These are phyloP conservation scores for Plagodis dolabraria DNA, from an alignment of 2,888 invertebrate genomes.

Conservation along the genomic window DNA sequence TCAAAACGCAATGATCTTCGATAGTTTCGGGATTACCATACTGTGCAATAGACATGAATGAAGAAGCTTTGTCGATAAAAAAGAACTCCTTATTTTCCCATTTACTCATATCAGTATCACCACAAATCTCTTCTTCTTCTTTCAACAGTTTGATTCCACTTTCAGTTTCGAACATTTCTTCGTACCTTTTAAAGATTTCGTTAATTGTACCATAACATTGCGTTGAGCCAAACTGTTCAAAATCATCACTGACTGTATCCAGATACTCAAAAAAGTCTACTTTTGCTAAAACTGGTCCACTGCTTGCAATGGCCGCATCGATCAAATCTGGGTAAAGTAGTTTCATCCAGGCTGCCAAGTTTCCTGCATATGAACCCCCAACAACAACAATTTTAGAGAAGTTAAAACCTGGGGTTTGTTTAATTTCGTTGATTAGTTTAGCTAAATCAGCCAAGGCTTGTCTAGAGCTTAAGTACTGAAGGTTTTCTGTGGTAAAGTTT, in stretches of 20 bases:
- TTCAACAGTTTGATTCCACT: conserved; percentile 61
- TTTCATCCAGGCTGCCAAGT: conserved; percentile 75
- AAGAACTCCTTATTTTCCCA: conserved; percentile 66
- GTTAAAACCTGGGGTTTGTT: conserved; percentile 47
- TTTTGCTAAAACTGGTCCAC: conserved; percentile 73
- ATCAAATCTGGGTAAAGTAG: conserved; percentile 67
- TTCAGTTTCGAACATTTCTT: conserved; percentile 53
- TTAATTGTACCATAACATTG: conserved; percentile 58
- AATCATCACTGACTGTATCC: conserved; percentile 68
- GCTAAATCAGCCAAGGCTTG: conserved; percentile 73
- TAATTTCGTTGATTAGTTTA: conserved; percentile 53
- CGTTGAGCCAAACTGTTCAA: conserved; percentile 60
- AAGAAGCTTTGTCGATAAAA: conserved; percentile 54
- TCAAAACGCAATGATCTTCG: conserved; percentile 51
- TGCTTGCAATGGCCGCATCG: conserved; percentile 71
- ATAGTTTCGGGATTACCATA: conserved; percentile 61
- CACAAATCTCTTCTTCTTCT: conserved; percentile 67
- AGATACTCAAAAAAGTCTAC: conserved; percentile 72
- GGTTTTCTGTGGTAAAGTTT: conserved; percentile 52
- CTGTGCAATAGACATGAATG: conserved; percentile 62
- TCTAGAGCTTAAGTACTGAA: conserved; percentile 63
- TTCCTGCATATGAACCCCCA: conserved; percentile 75
- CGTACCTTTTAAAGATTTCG: conserved; percentile 57
- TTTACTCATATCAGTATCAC: conserved; percentile 58
- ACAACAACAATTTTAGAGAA: conserved; percentile 69